Evolutionary conservation across 2,113 vertebrate species (phyloP), one percentile per base, ranked within the genome.

Genomic region (Phodopus roborovskii): DNA sequence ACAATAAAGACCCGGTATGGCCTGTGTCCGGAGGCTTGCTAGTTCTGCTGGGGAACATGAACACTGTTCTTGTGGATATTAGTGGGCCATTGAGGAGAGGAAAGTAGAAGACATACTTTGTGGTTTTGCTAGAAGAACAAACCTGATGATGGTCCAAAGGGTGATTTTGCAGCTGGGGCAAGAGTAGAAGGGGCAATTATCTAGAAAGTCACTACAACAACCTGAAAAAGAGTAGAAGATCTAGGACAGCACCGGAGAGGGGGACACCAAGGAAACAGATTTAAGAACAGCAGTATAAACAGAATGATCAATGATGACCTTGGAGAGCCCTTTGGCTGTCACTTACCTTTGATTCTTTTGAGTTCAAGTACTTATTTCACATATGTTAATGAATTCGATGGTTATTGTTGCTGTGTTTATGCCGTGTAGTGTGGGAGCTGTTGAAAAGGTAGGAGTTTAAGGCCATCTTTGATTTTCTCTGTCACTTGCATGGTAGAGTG

Each of bases 61-160:
- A 17, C 68, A 48, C 68, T 33, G 39, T 90, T 64, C 50, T 24
- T 77, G 4, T 88, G 64, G 56, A 4, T 12, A 68, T 22, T 92
- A 73, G 45, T n/a, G 48, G 50, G 10, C 30, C 42, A 39, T 13
- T 81, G 58, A 58, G 84, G 70, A 92, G 78, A 28, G 7, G 2
- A 17, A 89, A 92, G 50, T 50, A 74, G 22, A 68, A 58, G 71
- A 48, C 1, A 19, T 17, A 73, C 17, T 53, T 68, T 15, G 16
- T n/a, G 7, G 36, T 88, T 95, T 88, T 95, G n/a, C 91, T 79
- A 71, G 89, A 36, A 86, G 60, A 93, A 66, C 36, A 77, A 86
- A 82, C 73, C 20, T 92, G 82, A 22, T 86, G 45, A 28, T 20
- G 89, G 24, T 91, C 92, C 33, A 82, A 45, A 90, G 86, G 68